Conservation (phyloP, 2,113 vertebrate genomes). For the Thermophis baileyi region DNA sequence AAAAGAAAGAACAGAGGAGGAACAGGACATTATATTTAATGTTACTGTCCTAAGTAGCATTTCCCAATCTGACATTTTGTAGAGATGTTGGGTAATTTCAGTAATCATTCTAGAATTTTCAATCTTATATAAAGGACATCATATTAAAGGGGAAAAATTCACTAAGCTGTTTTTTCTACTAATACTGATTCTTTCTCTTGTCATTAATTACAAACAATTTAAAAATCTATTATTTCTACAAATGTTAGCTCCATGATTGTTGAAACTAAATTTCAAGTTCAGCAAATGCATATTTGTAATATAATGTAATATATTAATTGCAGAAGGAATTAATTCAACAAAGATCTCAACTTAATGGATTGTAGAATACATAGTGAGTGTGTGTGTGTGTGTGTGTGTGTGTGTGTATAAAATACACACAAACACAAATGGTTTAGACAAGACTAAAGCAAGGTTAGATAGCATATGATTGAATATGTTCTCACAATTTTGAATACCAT, state of each 20-base stretch:
- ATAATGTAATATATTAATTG: background rate
- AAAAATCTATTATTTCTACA: background rate
- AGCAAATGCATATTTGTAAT: background rate
- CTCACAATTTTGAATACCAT: background rate
- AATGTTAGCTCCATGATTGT: background rate
- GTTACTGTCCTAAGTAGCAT: background rate
- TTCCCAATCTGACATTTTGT: background rate
- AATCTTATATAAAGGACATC: background rate
- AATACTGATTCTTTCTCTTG: background rate
- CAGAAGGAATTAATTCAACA: background rate
- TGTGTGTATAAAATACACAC: background rate
- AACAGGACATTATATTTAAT: background rate
- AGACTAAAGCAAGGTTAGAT: background rate
- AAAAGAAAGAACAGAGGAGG: background rate
- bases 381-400: background rate
- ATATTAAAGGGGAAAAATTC: rapidly evolving
- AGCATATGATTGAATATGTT: background rate
- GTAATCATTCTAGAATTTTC: background rate
- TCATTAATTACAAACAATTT: background rate
- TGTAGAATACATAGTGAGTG: background rate
- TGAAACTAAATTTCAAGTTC: background rate
- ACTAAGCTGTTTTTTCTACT: background rate
- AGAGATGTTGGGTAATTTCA: background rate
- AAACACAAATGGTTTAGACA: background rate
- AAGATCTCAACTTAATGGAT: background rate